Conservation (phyloP, 64 coral and sea anemone genomes). For the Porites lutea region DNA sequence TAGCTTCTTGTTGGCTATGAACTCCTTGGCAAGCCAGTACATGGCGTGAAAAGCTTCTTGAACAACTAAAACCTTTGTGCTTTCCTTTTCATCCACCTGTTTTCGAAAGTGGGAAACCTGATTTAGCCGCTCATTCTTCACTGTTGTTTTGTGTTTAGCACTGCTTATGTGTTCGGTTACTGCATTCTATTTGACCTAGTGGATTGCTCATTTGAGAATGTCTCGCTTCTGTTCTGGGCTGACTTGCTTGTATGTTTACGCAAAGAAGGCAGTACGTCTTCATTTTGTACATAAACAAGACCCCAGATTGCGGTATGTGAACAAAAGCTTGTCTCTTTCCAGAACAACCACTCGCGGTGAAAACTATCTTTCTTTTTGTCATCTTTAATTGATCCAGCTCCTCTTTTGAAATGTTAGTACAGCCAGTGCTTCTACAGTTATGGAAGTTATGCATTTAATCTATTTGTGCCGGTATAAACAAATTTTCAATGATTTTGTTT, state of each 20-base stretch:
- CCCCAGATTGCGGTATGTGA: slow-evolving; percentile 52
- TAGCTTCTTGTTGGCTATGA: slow-evolving; percentile 48
- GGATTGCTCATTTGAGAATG: slow-evolving; percentile 49
- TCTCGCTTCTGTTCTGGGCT: slow-evolving; percentile 50
- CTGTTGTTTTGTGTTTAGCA: slow-evolving; percentile 51
- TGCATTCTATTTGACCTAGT: slow-evolving; percentile 62
- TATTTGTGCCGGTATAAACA: too few relatives aligned
- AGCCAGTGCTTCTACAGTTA: too few relatives aligned
- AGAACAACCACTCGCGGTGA: background rate
- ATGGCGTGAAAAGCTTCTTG: slow-evolving; percentile 40
- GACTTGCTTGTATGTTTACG: slow-evolving; percentile 59
- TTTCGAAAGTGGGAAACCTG: slow-evolving; percentile 25
- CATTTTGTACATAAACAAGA: slow-evolving; percentile 60
- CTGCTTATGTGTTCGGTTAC: slow-evolving; percentile 30
- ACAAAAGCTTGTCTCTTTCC: slow-evolving; percentile 33
- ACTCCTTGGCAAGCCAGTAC: slow-evolving; percentile 51
- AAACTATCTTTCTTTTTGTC: too few relatives aligned
- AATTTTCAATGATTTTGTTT: background rate
- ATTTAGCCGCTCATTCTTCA: slow-evolving; percentile 59
- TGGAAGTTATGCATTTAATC: too few relatives aligned
- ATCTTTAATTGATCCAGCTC: too few relatives aligned
- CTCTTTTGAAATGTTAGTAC: too few relatives aligned
- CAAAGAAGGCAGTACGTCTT: slow-evolving; percentile 65
- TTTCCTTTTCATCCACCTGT: slow-evolving; percentile 48
- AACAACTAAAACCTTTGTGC: slow-evolving; percentile 44